Evolutionary conservation across 2,113 vertebrate species (phyloP), one percentile per base, ranked within the genome.

Genomic region (Malurus elegans): DNA sequence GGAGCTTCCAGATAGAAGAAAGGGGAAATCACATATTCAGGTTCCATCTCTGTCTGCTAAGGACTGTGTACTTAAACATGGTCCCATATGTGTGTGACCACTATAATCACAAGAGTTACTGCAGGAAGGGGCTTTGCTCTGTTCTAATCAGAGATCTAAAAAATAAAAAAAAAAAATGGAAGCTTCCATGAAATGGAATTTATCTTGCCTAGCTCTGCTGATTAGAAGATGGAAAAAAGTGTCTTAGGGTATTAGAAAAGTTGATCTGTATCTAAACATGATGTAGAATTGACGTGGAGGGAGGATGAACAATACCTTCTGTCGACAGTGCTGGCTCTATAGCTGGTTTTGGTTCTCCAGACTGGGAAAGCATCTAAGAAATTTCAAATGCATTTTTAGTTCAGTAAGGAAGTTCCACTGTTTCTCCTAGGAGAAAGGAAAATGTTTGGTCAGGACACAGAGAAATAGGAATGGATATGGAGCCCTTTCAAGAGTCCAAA

Each of bases 341-440:
- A 42, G n/a, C 17, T 64, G 13, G 26, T 44, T 87, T 65, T 64
- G 70, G 40, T 69, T 42, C 57, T 82, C 44, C 1, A 12, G 17
- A 57, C 31, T 2, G 3, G 32, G 19, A 47, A 78, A 44, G 19
- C 25, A n/a, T 53, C 48, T 69, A n/a, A 75, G 54, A 82, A 57
- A 93, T 72, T 79, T 65, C 36, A 57, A 56, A 72, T 21, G 28
- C 15, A 6, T 56, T 89, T 79, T 81, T 53, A 57, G 31, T 44
- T 79, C 42, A 18, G 19, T 19, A 53, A 79, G 61, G n/a, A 87
- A 69, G 32, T 72, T 48, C 17, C 32, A 25, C 42, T 60, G 29
- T 74, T 83, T 74, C 51, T 86, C 66, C 70, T 36, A 56, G n/a
- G 44, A 93, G 75, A 76, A 79, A 76, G 54, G 48, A 62, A 85